Conservation (phyloP, 2,797 vertebrate species). For the Hylomyscus alleni region DNA sequence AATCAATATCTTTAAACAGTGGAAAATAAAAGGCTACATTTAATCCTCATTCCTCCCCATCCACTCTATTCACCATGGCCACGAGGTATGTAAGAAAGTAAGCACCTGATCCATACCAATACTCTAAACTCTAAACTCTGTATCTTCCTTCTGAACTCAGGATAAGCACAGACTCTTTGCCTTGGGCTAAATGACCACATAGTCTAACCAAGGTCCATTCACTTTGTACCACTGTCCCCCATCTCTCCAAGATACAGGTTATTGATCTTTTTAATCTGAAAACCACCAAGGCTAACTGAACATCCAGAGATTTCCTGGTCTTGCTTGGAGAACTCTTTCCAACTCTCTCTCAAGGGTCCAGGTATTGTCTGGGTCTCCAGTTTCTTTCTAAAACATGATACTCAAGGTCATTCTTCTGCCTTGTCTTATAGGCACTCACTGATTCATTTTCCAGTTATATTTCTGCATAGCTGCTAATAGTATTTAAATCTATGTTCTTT, state of each 20-base stretch:
- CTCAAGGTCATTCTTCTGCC: neutral
- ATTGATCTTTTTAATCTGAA: neutral
- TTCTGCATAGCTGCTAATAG: neutral
- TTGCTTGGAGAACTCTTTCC: neutral
- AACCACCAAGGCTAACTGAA: neutral
- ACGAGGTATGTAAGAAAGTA: neutral
- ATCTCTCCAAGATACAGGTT: neutral
- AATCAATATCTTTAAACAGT: neutral
- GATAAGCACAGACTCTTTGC: too few relatives aligned
- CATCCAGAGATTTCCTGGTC: neutral
- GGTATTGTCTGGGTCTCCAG: neutral
- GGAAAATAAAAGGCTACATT: neutral
- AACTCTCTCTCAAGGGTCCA: neutral
- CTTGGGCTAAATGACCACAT: neutral
- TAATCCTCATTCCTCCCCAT: neutral
- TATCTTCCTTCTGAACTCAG: neutral
- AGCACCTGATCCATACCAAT: too few relatives aligned
- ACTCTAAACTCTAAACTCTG: neutral
- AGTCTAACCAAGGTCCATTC: neutral
- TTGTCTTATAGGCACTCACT: neutral
- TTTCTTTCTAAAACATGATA: neutral
- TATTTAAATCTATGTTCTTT: neutral
- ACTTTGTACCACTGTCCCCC: neutral
- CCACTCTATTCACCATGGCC: neutral
- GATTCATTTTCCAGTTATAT: neutral